phyloP scores from a whole-genome alignment of 2,888 invertebrate genomes.

The Quadriops clusia region DNA sequence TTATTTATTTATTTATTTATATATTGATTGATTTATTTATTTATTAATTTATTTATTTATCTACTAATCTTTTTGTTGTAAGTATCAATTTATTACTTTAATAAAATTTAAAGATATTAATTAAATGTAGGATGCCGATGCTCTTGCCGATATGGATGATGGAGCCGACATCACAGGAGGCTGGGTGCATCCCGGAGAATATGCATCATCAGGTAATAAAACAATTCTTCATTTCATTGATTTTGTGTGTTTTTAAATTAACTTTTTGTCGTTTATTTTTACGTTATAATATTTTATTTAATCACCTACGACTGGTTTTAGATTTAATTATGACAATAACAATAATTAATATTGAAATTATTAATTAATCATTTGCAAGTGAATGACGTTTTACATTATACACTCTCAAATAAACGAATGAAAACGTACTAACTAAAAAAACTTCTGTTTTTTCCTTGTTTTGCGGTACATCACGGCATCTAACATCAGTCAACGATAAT shows the following conservation, averaged over 20 bases:
- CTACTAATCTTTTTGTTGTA: too few species aligned
- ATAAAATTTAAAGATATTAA: background rate
- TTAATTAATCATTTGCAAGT: conserved; percentile 5
- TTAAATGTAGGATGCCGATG: conserved; percentile 56
- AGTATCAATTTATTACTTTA: too few species aligned
- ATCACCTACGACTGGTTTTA: too few species aligned
- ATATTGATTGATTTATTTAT: background rate
- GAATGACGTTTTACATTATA: conserved; percentile 5
- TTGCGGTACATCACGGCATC: conserved; percentile 17
- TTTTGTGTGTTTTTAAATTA: background rate
- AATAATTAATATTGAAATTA: too few species aligned
- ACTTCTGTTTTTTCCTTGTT: conserved; percentile 21
- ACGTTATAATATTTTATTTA: too few species aligned
- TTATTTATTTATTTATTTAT: too few species aligned
- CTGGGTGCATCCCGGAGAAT: conserved; percentile 98
- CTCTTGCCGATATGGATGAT: conserved; percentile 74
- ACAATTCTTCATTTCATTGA: conserved; percentile 1
- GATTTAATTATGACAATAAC: too few species aligned
- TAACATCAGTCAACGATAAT: conserved; percentile 94
- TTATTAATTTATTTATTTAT: too few species aligned
- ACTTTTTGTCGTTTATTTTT: too few species aligned
- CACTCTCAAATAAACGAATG: too few species aligned
- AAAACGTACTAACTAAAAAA: conserved; percentile 18
- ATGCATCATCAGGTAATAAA: conserved; percentile 86
- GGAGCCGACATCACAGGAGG: conserved; percentile 90